These are phyloP conservation scores for Drosophila robusta DNA, from an alignment of 2,888 invertebrate species.

Conservation along the genomic window DNA sequence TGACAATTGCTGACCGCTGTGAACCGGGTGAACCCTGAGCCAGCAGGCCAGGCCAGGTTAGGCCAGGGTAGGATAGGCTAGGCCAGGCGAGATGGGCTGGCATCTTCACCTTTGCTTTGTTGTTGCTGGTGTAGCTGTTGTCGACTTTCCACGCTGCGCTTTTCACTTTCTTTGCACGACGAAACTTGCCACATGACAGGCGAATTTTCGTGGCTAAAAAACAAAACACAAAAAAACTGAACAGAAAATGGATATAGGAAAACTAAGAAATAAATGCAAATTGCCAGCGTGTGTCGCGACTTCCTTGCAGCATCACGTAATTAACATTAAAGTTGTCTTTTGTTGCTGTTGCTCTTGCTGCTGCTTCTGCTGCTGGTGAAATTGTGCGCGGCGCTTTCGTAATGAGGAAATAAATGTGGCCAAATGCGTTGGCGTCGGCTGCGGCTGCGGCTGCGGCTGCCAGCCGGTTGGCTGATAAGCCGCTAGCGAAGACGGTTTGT, in stretches of 20 bases:
- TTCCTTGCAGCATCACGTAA: conserved; percentile 77
- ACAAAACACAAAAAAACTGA: conserved; percentile 9
- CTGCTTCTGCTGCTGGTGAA: conserved; percentile 36
- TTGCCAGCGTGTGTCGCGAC: conserved; percentile 69
- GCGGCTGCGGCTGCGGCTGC: conserved; percentile 4
- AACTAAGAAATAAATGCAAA: conserved; percentile 60
- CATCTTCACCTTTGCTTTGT: conserved; percentile 1
- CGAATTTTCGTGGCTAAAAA: conserved; percentile 43
- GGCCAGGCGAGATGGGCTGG: conserved; percentile 5
- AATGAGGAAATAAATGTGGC: conserved; percentile 77
- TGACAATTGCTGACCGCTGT: conserved; percentile 61
- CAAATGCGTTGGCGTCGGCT: conserved; percentile 66
- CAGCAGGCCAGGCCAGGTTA: conserved; percentile 19
- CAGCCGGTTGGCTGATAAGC: conserved; percentile 46
- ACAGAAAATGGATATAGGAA: conserved; percentile 34
- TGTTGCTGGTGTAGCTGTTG: conserved; percentile 22
- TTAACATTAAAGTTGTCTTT: conserved; percentile 66
- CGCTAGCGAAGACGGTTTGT: conserved; percentile 29
- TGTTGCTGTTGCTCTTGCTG: conserved; percentile 36
- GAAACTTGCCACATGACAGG: conserved; percentile 59
- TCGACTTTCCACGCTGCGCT: conserved; percentile 73
- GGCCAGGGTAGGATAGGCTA: conserved; percentile 30
- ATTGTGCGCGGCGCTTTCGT: conserved; percentile 63
- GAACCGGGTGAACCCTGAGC: conserved; percentile 42
- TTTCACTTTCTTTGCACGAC: conserved; percentile 79